Base-by-base conservation (phyloP, 2,113 vertebrate species). In the Stomatorhinus ivindoensis region DNA sequence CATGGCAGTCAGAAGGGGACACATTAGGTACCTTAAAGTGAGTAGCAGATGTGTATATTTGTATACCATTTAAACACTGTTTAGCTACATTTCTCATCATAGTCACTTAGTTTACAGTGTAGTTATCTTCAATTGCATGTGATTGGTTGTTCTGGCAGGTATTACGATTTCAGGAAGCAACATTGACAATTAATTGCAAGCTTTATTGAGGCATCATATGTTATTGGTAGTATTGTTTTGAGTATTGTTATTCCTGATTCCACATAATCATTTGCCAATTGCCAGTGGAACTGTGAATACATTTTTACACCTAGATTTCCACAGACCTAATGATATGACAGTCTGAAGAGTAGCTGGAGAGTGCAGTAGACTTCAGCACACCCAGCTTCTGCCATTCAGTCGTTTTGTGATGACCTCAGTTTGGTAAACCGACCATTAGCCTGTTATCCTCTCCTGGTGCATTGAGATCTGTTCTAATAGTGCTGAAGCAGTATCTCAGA, bases 1-100 rank as follows among this genome's bases (percentile, higher is more conserved):
- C 93, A 96, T 96, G 96, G 95, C 96, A 48, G 91, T 94, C 24
- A 94, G 96, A 95, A 93, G 95, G 93, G 95, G 96, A 92, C 95
- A 95, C 92, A 95, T 96, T 89, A 86, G 96, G 90, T 96, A 96
- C 91, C 93, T 96, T 73, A 96, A 96, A 95, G 96, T 96, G 51
- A 95, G 93, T 91, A 11, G 53, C 76, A 42, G 55, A 61, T 90
- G 65, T 88, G 42, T 88, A 4, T 84, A 3, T 73, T n/a, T 61
- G 2, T 39, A 39, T 80, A 8, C 35, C 19, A 80, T 39, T 80
- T 80, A 42, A 39, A 80, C 61, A 89, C 46, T 87, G 89, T 89
- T 87, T 51, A 87, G 83, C 7, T n/a, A 51, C 44, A 69, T 17
- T 11, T 19, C 1, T 85, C 27, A 4, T 31, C 21, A 21, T 86